These are phyloP conservation scores for Enteromius viviparus DNA, from an alignment of 2,797 vertebrate genomes.

Conservation along the genomic window DNA sequence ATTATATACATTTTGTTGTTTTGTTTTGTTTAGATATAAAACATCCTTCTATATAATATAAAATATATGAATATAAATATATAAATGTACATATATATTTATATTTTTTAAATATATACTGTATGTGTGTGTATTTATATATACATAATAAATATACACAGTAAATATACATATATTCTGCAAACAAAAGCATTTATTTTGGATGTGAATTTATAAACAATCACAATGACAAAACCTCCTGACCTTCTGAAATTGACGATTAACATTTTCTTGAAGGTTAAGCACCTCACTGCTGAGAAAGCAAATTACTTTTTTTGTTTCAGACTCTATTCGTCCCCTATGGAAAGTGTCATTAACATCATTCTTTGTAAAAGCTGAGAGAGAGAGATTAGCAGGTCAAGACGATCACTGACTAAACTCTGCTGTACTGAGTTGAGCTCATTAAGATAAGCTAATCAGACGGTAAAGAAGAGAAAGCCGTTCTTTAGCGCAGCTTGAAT, in stretches of 20 bases:
- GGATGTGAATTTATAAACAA: too few species aligned
- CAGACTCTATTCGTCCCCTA: neutral
- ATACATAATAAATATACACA: too few species aligned
- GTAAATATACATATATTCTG: too few species aligned
- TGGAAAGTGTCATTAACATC: neutral
- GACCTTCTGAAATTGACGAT: neutral
- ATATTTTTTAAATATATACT: too few species aligned
- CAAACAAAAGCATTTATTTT: too few species aligned
- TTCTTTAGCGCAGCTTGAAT: neutral
- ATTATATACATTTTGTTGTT: too few species aligned
- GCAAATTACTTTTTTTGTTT: neutral
- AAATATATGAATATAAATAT: too few species aligned
- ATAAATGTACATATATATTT: too few species aligned
- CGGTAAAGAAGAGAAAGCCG: constrained; percentile 9
- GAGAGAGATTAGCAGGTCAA: neutral
- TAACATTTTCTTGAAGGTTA: neutral
- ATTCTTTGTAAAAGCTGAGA: neutral
- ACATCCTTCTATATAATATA: too few species aligned
- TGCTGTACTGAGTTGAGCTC: neutral
- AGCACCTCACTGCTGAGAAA: neutral
- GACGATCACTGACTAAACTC: neutral
- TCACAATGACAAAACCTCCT: neutral
- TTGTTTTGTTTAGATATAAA: too few species aligned
- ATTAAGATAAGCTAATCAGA: constrained; percentile 14
- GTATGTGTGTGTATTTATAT: too few species aligned